These are phyloP conservation scores for Mactromeris polynyma DNA, from an alignment of 2,888 invertebrate genomes.

Conservation along the genomic window DNA sequence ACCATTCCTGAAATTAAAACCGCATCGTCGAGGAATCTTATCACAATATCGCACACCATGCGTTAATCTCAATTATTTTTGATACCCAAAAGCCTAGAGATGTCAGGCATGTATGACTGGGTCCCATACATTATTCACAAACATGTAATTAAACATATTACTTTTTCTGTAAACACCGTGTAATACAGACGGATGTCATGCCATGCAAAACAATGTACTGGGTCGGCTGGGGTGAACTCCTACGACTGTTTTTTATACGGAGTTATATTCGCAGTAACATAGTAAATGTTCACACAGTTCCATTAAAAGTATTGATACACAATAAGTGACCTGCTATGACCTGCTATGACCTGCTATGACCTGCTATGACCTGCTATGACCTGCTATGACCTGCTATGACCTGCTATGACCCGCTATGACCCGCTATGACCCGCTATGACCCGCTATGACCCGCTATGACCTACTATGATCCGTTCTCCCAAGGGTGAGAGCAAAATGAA, in stretches of 20 bases:
- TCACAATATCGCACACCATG: constrained; percentile 1
- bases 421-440: no score
- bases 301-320: neutral
- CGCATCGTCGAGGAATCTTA: neutral
- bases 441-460: no score
- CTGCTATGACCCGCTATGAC: no score
- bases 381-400: no score
- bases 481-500: no score
- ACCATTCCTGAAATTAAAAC: neutral
- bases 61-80: constrained; percentile 20
- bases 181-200: neutral
- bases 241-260: neutral
- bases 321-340: no score
- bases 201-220: neutral
- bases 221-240: neutral
- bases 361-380: no score
- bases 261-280: neutral
- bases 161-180: neutral
- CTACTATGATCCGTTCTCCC: no score
- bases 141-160: constrained; percentile 18
- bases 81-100: neutral
- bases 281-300: neutral
- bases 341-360: no score
- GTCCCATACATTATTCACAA: neutral
- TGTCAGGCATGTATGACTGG: neutral